Percentiles rank a stretch among this genome's conserved stretches.
Conservation (phyloP, 2,888 invertebrate genomes). For the Herminia tarsipennalis region DNA sequence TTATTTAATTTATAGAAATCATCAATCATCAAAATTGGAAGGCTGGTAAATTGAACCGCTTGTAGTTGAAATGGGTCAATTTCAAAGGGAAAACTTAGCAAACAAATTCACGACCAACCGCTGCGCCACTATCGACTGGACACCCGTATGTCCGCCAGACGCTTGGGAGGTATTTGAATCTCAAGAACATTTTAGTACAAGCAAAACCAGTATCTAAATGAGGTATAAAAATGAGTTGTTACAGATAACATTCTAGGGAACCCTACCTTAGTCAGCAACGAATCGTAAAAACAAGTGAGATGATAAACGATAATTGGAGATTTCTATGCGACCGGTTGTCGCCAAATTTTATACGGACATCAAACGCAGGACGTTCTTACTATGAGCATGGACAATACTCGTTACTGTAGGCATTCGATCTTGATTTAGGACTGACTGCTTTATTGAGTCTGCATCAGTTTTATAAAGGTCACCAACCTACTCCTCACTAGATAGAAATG, state of each 20-base stretch:
- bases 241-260: neutral
- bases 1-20: no score
- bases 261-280: constrained; percentile 1
- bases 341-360: constrained; percentile 21
- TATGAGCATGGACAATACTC: constrained; percentile 4
- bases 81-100: no score
- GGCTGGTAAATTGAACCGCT: no score
- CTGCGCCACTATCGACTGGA: no score
- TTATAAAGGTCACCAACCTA: neutral
- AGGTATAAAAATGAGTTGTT: neutral
- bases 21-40: no score
- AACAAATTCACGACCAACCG: no score
- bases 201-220: no score
- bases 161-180: no score
- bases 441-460: neutral
- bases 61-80: no score
- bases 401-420: neutral
- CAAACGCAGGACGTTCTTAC: constrained; percentile 19
- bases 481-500: no score
- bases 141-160: no score
- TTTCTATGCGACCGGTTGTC: constrained; percentile 21
- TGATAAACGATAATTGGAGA: constrained; percentile 19
- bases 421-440: constrained; percentile 6
- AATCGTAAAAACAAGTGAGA: constrained; percentile 22
- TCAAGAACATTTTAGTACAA: no score